These are phyloP conservation scores for Cyanoliseus patagonus DNA, from an alignment of 2,113 vertebrate genomes.

Conservation along the genomic window DNA sequence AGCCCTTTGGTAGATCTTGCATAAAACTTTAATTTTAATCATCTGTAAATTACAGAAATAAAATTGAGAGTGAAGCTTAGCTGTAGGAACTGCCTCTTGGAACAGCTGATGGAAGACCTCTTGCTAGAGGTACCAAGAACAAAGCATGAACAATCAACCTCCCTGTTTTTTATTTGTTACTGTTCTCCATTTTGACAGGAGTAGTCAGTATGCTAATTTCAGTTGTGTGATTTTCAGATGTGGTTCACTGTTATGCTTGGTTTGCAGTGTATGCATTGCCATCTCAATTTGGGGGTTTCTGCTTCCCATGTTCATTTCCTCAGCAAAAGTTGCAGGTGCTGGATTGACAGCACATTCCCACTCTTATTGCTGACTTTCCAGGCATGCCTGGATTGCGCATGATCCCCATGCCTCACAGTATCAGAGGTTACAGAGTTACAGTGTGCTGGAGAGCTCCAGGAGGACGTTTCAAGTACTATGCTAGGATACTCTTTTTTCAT, in stretches of 20 bases:
- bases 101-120: background rate
- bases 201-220: background rate
- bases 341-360: background rate
- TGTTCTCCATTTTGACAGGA: background rate
- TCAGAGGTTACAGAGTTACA: background rate
- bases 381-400: background rate
- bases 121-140: background rate
- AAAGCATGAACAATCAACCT: background rate
- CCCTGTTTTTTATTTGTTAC: background rate
- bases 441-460: background rate
- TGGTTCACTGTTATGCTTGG: background rate
- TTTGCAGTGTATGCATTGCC: background rate
- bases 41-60: background rate
- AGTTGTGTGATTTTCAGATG: background rate
- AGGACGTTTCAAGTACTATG: fast-evolving
- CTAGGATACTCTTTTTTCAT: background rate
- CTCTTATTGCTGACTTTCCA: background rate
- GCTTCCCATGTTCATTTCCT: background rate
- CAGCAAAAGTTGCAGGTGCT: background rate
- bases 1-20: background rate
- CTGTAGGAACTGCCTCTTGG: background rate
- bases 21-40: background rate
- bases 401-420: background rate
- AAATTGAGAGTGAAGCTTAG: background rate
- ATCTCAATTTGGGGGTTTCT: background rate